Base-by-base conservation (phyloP, 2,113 vertebrate genomes). In the Xenopus laevis region DNA sequence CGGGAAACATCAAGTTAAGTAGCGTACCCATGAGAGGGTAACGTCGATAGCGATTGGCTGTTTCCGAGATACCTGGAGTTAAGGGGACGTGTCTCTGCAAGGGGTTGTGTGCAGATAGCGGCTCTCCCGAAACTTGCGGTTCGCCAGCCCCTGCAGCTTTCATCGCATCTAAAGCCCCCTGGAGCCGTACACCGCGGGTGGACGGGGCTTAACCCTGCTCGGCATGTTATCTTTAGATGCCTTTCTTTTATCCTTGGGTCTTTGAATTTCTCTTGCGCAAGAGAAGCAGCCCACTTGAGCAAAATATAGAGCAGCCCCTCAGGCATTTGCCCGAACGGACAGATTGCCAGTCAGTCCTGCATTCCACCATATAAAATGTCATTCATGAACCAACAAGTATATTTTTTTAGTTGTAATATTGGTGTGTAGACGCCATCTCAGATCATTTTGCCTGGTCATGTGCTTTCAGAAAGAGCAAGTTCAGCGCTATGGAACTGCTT, bases 1-100 rank as follows among this genome's bases (percentile, higher is more conserved):
- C 50, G 8, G 50, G 15, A 53, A 53, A 53, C 13, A 53, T 21
- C 7, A 13, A 7, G 18, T 18, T 59, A 59, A 59, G 7, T 4
- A n/a, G 57, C 57, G 57, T 8, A 6, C 12, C 7, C 57, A 74
- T 73, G 81, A 71, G 65, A 80, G 83, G 55, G 65, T 80, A 4
- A 77, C 78, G 76, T 81, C 69, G 5, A 7, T 12, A 21, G 8
- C 20, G 57, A 59, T 59, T 59, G 57, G 57, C 18, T n/a, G 57
- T 59, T 59, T 8, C 57, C 57, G 57, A 21, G 57, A 59, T 4
- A 59, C 57, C 7, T 59, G 20, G 17, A 59, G 57, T 21, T n/a
- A 81, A 62, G 81, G 78, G 79, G 83, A 82, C 82, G 82, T 81
- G 81, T 82, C 82, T 79, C 52, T 15, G 8, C 7, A 53, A 9